Conservation (phyloP, 2,888 invertebrate species). For the Lamellibrachia satsuma region DNA sequence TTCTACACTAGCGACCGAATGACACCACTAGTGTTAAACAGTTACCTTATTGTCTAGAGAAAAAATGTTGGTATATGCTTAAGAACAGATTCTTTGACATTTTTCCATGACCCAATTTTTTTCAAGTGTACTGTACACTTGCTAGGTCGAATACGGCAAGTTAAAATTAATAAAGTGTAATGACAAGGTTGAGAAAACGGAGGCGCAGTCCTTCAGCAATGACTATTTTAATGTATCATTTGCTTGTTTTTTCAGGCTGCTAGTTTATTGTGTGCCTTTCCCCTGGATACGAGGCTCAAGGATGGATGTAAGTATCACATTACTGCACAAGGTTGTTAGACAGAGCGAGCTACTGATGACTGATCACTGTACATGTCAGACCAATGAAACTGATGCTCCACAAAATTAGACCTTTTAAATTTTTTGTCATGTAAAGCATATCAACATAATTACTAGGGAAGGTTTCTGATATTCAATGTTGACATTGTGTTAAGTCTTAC, state of each 20-base stretch:
- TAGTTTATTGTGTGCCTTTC: slow-evolving; percentile 63
- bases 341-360: no score
- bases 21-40: no score
- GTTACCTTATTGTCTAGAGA: no score
- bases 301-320: slow-evolving; percentile 59
- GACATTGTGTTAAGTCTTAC: not conserved
- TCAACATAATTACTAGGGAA: not conserved
- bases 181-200: no score
- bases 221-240: not conserved
- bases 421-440: not conserved
- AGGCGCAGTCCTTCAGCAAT: not conserved
- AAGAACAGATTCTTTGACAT: no score
- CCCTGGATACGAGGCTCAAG: slow-evolving; percentile 58
- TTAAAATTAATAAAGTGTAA: no score
- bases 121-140: no score
- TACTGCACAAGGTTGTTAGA: no score
- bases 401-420: not conserved
- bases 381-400: not conserved
- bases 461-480: not conserved
- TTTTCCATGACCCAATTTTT: no score
- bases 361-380: not conserved
- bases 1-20: no score
- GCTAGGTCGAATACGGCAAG: no score
- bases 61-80: no score
- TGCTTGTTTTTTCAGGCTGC: slow-evolving; percentile 54